Evolutionary conservation across 2,888 invertebrate genomes (phyloP).

Genomic region (Phasia obesa): DNA sequence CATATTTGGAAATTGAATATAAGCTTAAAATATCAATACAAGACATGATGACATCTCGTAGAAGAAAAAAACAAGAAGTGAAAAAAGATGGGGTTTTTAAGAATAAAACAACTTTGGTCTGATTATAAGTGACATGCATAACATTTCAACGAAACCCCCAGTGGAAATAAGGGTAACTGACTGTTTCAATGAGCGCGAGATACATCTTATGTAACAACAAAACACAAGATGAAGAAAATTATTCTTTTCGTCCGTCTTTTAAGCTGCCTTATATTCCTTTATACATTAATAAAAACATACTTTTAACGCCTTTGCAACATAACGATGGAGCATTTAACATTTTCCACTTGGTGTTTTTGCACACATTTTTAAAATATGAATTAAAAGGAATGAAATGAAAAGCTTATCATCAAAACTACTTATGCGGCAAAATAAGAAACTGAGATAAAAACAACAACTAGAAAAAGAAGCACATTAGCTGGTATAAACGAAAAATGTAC

Average conservation of each 20-base stretch:
- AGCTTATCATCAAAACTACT: constrained; percentile 58
- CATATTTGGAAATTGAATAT: constrained; percentile 69
- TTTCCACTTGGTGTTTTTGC: constrained; percentile 39
- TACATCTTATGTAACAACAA: no score
- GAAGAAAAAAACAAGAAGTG: constrained; percentile 3
- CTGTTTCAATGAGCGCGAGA: background rate
- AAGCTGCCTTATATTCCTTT: background rate
- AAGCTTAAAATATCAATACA: constrained; percentile 69
- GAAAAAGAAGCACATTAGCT: background rate
- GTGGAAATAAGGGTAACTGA: background rate
- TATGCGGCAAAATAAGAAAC: constrained; percentile 51
- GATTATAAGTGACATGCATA: constrained; percentile 64
- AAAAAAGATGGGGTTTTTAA: constrained; percentile 46
- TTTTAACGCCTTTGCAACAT: background rate
- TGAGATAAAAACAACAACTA: constrained; percentile 7
- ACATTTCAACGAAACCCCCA: constrained; percentile 30
- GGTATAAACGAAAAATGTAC: background rate
- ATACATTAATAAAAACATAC: background rate
- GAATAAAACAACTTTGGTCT: constrained; percentile 56
- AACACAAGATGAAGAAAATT: background rate
- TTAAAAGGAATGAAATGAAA: constrained; percentile 28
- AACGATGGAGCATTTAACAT: constrained; percentile 34
- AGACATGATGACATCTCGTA: constrained; percentile 55
- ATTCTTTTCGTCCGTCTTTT: background rate
- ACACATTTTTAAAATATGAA: constrained; percentile 56